These are phyloP conservation scores for Diorhabda carinulata DNA, from an alignment of 1,140 invertebrate species.

Conservation along the genomic window DNA sequence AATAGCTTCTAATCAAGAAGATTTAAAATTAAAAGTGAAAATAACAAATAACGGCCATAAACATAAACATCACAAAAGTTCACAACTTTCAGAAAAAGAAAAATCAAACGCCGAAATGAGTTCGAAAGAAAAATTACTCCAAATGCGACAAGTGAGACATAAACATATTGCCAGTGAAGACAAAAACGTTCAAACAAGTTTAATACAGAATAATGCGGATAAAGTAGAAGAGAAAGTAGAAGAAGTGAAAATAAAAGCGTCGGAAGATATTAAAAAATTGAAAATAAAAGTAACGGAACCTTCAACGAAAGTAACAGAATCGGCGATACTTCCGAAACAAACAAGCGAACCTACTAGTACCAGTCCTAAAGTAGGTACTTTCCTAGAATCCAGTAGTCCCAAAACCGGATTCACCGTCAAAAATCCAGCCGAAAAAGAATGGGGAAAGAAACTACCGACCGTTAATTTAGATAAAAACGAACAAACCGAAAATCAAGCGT, in stretches of 20 bases:
- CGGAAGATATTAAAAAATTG: conserved; percentile 13
- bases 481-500: conserved; percentile 29
- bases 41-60: conserved; percentile 45
- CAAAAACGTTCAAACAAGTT: conserved; percentile 30
- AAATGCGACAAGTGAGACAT: conserved; percentile 46
- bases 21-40: conserved; percentile 46
- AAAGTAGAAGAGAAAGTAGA: conserved; percentile 19
- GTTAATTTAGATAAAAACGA: conserved; percentile 30
- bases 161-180: conserved; percentile 38
- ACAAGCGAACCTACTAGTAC: conserved; percentile 8
- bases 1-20: conserved; percentile 41
- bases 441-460: conserved; percentile 25
- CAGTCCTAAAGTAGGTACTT: conserved; percentile 14
- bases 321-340: conserved; percentile 15
- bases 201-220: conserved; percentile 27
- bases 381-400: conserved; percentile 14
- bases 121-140: conserved; percentile 43
- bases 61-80: conserved; percentile 43
- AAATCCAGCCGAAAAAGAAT: conserved; percentile 28
- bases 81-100: conserved; percentile 16
- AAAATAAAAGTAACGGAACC: conserved; percentile 18
- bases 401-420: conserved; percentile 5
- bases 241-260: conserved; percentile 5
- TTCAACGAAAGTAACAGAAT: conserved; percentile 16
- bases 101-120: conserved; percentile 24